phyloP scores from a whole-genome alignment of 2,888 invertebrate genomes.

The Nemoura dubitans region DNA sequence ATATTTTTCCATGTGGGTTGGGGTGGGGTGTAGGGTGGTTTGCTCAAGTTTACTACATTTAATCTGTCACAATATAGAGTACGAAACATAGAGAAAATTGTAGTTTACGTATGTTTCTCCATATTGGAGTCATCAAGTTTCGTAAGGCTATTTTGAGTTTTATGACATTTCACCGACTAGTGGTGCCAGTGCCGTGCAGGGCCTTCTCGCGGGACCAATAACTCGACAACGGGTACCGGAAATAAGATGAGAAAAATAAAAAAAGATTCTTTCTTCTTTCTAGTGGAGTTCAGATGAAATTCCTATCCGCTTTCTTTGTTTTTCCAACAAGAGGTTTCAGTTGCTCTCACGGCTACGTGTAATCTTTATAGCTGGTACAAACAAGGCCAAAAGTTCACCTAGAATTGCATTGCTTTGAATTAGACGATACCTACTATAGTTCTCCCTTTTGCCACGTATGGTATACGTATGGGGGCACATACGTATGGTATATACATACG shows the following conservation, averaged over 20 bases:
- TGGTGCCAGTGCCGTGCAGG: background rate
- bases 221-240: slow-evolving; percentile 42
- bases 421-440: background rate
- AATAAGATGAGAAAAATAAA: slow-evolving; percentile 43
- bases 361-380: slow-evolving; percentile 42
- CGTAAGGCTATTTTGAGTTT: slow-evolving; percentile 39
- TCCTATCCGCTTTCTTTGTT: slow-evolving; percentile 40
- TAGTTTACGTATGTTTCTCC: slow-evolving; percentile 32
- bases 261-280: slow-evolving; percentile 37
- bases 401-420: background rate
- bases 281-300: slow-evolving; percentile 40
- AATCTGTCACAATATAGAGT: background rate
- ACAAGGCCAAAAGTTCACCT: slow-evolving; percentile 21
- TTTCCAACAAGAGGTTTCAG: slow-evolving; percentile 41
- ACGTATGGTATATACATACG: background rate
- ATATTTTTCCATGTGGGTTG: background rate
- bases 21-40: background rate
- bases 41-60: background rate
- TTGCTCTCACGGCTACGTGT: slow-evolving; percentile 33
- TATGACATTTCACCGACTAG: slow-evolving; percentile 39
- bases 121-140: slow-evolving; percentile 41
- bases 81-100: background rate
- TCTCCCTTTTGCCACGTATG: background rate
- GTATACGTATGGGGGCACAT: no score
- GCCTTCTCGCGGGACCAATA: slow-evolving; percentile 38